These are phyloP conservation scores for Eumaeus atala DNA, from an alignment of 1,140 invertebrate species.

Conservation along the genomic window DNA sequence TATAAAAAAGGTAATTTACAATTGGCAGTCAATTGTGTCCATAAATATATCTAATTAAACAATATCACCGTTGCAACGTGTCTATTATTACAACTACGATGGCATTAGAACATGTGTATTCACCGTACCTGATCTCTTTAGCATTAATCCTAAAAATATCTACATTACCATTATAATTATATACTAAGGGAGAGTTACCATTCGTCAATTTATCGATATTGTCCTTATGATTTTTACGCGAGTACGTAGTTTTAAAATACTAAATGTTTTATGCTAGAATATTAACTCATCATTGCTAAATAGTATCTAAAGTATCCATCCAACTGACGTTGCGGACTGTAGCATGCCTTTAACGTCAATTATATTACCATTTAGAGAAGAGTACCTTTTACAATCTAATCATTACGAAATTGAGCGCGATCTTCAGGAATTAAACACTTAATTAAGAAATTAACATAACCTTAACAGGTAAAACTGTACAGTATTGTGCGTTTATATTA, in stretches of 20 bases:
- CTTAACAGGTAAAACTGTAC: slow-evolving; percentile 39
- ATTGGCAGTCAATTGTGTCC: slow-evolving; percentile 71
- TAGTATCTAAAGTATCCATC: slow-evolving; percentile 57
- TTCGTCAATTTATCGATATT: slow-evolving; percentile 68
- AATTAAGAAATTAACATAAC: slow-evolving; percentile 22
- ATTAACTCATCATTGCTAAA: slow-evolving; percentile 50
- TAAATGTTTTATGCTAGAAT: slow-evolving; percentile 46
- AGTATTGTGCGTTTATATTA: slow-evolving; percentile 67
- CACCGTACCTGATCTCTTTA: slow-evolving; percentile 36
- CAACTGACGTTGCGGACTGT: slow-evolving; percentile 56
- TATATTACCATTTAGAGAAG: slow-evolving; percentile 44
- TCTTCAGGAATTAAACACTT: slow-evolving; percentile 65
- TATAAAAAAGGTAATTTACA: slow-evolving; percentile 67
- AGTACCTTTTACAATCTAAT: slow-evolving; percentile 55
- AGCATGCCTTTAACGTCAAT: slow-evolving; percentile 47
- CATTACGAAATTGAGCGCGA: slow-evolving; percentile 70
- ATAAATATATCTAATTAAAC: slow-evolving; percentile 58
- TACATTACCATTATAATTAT: slow-evolving; percentile 55
- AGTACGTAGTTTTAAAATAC: slow-evolving; percentile 69
- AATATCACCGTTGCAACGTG: slow-evolving; percentile 60
- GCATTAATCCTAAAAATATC: slow-evolving; percentile 47
- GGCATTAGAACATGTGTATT: slow-evolving; percentile 41
- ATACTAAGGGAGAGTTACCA: slow-evolving; percentile 53
- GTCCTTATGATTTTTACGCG: slow-evolving; percentile 72
- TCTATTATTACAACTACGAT: slow-evolving; percentile 43